phyloP scores from a whole-genome alignment of 1,140 invertebrate genomes.

The Nebria ingens region DNA sequence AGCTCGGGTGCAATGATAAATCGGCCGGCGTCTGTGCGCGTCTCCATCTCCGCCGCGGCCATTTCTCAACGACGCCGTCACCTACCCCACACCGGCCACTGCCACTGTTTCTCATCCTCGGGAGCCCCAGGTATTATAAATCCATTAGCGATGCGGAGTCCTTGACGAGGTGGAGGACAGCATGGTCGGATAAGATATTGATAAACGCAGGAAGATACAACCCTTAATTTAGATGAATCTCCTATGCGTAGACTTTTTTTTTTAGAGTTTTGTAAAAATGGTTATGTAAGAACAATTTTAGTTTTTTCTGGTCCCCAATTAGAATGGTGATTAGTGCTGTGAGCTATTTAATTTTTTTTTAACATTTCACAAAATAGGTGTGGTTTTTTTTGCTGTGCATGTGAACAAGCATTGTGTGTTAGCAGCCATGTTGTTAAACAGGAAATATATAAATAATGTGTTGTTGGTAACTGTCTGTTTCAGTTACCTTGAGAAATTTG shows the following conservation, averaged over 20 bases:
- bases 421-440: slow-evolving; percentile 7
- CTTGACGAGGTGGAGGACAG: neutral
- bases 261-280: too few species aligned
- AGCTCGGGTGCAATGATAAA: slow-evolving; percentile 23
- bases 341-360: too few species aligned
- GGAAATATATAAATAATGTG: neutral
- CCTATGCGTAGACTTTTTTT: too few species aligned
- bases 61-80: slow-evolving; percentile 19
- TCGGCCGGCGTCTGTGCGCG: slow-evolving; percentile 18
- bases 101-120: slow-evolving; percentile 18
- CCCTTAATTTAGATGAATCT: neutral
- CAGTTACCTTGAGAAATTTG: slow-evolving; percentile 4
- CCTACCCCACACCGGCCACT: slow-evolving; percentile 16
- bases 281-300: too few species aligned
- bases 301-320: too few species aligned
- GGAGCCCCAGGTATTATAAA: slow-evolving; percentile 23
- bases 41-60: slow-evolving; percentile 21
- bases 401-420: too few species aligned
- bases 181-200: slow-evolving; percentile 1
- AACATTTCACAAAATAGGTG: too few species aligned
- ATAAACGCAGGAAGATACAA: neutral
- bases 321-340: too few species aligned
- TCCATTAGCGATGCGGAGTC: slow-evolving; percentile 19
- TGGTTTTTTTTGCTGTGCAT: too few species aligned
- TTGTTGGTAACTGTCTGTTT: slow-evolving; percentile 2